Percentiles rank a stretch among this genome's conserved stretches.
Conservation (phyloP, 1,140 invertebrate genomes). For the Eupristina koningsbergeri region DNA sequence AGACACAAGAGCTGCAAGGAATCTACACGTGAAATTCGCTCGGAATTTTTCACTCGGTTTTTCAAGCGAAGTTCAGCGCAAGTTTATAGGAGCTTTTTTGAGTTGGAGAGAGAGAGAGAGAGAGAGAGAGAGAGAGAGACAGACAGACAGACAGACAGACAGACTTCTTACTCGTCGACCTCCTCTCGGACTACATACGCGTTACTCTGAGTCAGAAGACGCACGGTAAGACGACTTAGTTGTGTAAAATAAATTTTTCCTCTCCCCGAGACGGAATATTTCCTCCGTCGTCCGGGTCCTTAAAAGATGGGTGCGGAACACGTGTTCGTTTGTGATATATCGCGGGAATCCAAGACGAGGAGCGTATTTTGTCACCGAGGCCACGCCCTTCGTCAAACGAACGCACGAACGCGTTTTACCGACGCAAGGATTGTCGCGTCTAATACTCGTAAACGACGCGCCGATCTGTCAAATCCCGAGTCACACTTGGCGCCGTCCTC, state of each 20-base stretch:
- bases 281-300: conserved; percentile 17
- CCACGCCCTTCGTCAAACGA: conserved; percentile 57
- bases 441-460: conserved; percentile 7
- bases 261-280: conserved; percentile 42
- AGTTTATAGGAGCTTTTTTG: neutral
- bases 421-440: neutral
- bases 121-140: too few species aligned
- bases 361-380: conserved; percentile 59
- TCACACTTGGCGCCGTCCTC: conserved; percentile 12
- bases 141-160: too few species aligned
- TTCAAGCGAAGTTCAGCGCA: neutral
- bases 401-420: conserved; percentile 27
- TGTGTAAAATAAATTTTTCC: conserved; percentile 30
- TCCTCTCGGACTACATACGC: too few species aligned
- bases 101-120: too few species aligned
- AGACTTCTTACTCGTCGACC: neutral
- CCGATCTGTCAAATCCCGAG: conserved; percentile 39
- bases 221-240: neutral
- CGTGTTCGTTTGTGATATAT: conserved; percentile 59
- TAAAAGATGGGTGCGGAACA: conserved; percentile 54
- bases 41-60: neutral
- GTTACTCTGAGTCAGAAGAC: too few species aligned
- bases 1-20: neutral
- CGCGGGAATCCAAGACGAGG: conserved; percentile 45
- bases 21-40: neutral